A percentile compares a stretch with the other conserved stretches of the same genome.
These are phyloP conservation scores for Lagorchestes hirsutus DNA, from an alignment of 2,797 vertebrate genomes.

Conservation along the genomic window DNA sequence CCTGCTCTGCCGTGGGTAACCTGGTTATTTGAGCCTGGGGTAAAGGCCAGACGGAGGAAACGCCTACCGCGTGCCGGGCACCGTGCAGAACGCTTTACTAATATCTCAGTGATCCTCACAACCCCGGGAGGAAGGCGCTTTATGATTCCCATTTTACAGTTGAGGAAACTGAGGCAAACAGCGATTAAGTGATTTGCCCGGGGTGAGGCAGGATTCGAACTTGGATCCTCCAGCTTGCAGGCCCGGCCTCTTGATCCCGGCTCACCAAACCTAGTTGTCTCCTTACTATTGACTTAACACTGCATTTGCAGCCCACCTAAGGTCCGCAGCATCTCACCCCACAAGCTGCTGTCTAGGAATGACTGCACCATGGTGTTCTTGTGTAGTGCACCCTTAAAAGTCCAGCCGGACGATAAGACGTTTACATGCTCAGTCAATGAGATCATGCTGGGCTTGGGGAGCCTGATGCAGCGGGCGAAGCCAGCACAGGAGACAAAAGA, in stretches of 20 bases:
- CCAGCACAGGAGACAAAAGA: not conserved
- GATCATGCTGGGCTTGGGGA: not conserved
- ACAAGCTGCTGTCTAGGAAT: not conserved
- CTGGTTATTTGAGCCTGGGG: not conserved
- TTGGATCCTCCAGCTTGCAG: not conserved
- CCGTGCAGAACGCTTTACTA: not conserved
- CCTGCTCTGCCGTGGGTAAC: fast-evolving
- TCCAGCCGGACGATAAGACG: not conserved
- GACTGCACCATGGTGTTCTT: not conserved
- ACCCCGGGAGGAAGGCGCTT: not conserved
- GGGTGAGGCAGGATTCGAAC: not conserved
- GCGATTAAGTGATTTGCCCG: not conserved
- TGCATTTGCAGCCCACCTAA: not conserved
- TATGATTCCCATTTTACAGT: not conserved
- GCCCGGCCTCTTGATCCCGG: too few species aligned
- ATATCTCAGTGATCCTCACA: not conserved
- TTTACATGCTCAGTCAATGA: not conserved
- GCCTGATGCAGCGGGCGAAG: not conserved
- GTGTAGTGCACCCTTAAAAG: not conserved
- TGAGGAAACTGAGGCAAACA: not conserved
- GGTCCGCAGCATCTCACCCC: too few species aligned
- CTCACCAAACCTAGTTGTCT: not conserved
- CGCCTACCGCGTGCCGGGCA: not conserved
- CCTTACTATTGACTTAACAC: not conserved
- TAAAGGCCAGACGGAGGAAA: too few species aligned